Evolutionary conservation across 2,888 invertebrate species (phyloP).

Genomic region (Carabus problematicus): DNA sequence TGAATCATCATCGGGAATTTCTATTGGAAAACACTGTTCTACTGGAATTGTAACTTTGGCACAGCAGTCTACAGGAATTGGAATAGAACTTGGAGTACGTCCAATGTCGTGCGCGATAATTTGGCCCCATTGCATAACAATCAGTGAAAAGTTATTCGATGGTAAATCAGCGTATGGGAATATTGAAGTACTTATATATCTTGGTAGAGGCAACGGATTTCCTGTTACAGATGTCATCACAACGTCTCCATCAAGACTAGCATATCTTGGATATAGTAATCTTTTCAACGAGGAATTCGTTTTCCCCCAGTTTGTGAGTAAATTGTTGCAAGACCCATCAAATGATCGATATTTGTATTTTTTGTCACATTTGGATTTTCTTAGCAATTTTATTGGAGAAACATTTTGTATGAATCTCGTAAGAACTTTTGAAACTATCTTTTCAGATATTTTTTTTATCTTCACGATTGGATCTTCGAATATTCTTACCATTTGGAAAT

Average conservation of each 20-base stretch:
- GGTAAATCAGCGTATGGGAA: slow-evolving; percentile 45
- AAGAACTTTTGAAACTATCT: too few species aligned
- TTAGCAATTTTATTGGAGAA: too few species aligned
- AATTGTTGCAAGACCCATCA: slow-evolving; percentile 47
- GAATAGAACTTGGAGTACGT: slow-evolving; percentile 20
- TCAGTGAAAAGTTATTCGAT: slow-evolving; percentile 47
- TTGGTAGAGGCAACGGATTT: slow-evolving; percentile 48
- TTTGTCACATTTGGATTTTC: background rate
- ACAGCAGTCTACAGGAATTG: slow-evolving; percentile 36
- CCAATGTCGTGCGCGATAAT: slow-evolving; percentile 55
- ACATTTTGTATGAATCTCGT: too few species aligned
- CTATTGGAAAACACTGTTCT: slow-evolving; percentile 56
- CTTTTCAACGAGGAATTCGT: slow-evolving; percentile 43
- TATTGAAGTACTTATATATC: slow-evolving; percentile 48
- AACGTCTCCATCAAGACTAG: slow-evolving; percentile 34
- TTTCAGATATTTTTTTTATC: too few species aligned
- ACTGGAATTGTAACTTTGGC: slow-evolving; percentile 47
- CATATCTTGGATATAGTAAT: slow-evolving; percentile 46
- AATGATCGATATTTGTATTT: slow-evolving; percentile 44
- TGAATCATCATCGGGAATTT: slow-evolving; percentile 55
- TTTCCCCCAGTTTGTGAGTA: slow-evolving; percentile 47
- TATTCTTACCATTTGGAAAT: too few species aligned
- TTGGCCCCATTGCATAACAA: slow-evolving; percentile 55
- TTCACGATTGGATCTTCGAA: too few species aligned
- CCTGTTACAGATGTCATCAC: slow-evolving; percentile 39